Conservation (phyloP, 2,797 vertebrate species). For the Pseudomugil gertrudae region DNA sequence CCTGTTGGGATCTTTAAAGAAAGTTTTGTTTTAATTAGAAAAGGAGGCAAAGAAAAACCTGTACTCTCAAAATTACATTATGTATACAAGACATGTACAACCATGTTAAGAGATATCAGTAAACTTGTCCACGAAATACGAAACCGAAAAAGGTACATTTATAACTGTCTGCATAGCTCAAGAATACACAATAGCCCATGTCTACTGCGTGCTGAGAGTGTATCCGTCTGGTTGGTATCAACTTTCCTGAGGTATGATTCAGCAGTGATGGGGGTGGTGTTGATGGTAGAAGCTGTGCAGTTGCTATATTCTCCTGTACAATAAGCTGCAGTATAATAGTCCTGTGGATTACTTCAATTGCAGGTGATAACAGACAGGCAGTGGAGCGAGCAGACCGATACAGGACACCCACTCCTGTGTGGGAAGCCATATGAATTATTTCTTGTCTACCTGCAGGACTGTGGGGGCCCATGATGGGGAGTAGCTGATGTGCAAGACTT, state of each 20-base stretch:
- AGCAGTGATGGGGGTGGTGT: constrained; percentile 61
- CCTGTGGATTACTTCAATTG: constrained; percentile 89
- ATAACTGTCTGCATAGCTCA: too few species aligned
- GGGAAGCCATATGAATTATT: constrained; percentile 92
- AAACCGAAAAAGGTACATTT: not conserved
- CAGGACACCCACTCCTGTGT: constrained; percentile 88
- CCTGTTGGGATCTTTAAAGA: not conserved
- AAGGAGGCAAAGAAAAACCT: not conserved
- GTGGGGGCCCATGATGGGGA: constrained; percentile 59
- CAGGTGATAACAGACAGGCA: constrained; percentile 90
- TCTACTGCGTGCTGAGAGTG: constrained; percentile 36
- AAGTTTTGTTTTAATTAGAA: not conserved
- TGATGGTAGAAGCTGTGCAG: constrained; percentile 40
- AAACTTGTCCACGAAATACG: not conserved
- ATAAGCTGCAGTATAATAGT: constrained; percentile 86
- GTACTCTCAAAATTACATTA: not conserved
- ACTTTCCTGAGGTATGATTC: constrained; percentile 78
- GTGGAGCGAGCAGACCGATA: constrained; percentile 85
- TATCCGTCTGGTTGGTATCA: constrained; percentile 71
- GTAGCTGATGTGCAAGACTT: constrained; percentile 12
- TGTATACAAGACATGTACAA: not conserved
- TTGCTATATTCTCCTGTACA: constrained; percentile 85
- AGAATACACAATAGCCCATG: constrained; percentile 7
- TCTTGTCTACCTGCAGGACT: constrained; percentile 81
- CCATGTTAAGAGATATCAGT: not conserved